A percentile compares a stretch with the other conserved stretches of the same genome.
These are phyloP conservation scores for Grammomys surdaster DNA, from an alignment of 2,113 vertebrate species.

Conservation along the genomic window DNA sequence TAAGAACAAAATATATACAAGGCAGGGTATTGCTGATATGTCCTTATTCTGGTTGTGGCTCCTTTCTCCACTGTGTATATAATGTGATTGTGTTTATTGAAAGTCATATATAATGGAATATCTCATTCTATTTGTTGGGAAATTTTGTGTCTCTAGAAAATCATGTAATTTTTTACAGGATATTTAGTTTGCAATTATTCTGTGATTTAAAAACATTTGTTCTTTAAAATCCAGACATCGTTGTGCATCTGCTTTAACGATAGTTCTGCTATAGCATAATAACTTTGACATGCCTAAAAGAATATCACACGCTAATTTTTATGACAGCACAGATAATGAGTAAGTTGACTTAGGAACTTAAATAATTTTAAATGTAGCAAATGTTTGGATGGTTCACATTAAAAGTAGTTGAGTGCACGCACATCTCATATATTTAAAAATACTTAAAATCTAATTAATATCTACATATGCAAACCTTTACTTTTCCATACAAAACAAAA, in stretches of 20 bases:
- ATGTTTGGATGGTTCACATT: background rate
- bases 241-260: slow-evolving; percentile 46
- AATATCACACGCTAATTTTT: background rate
- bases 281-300: slow-evolving; percentile 39
- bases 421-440: slow-evolving; percentile 17
- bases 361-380: slow-evolving; percentile 23
- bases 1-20: background rate
- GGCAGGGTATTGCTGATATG: too few species aligned
- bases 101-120: background rate
- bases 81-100: background rate
- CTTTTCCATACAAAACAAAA: background rate
- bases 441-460: background rate
- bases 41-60: background rate
- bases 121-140: background rate
- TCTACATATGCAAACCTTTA: background rate
- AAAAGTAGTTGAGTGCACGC: background rate
- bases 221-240: slow-evolving; percentile 25
- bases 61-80: background rate
- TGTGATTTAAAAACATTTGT: slow-evolving; percentile 26
- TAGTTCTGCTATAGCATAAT: slow-evolving; percentile 46
- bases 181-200: background rate
- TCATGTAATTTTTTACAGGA: slow-evolving; percentile 6
- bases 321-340: background rate
- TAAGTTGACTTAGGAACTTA: background rate
- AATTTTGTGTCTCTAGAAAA: slow-evolving; percentile 27